These are phyloP conservation scores for Pygoscelis antarcticus DNA, from an alignment of 2,113 vertebrate species.

Conservation along the genomic window DNA sequence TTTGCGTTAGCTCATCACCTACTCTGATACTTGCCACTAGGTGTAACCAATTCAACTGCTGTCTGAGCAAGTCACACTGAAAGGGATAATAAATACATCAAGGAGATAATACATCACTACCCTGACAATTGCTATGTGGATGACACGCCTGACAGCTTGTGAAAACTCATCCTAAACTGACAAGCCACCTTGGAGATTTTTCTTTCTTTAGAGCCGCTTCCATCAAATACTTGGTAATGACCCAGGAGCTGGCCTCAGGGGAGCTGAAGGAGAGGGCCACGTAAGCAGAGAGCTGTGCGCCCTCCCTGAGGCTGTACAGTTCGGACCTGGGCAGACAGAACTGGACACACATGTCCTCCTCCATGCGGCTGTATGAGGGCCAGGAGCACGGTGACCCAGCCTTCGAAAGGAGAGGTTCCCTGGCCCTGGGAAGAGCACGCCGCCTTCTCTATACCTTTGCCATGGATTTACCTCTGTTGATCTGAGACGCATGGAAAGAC, in stretches of 20 bases:
- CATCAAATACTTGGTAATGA: not conserved
- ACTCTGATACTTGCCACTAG: not conserved
- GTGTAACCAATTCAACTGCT: not conserved
- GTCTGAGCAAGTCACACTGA: not conserved
- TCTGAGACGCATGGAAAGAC: not conserved
- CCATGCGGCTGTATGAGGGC: not conserved
- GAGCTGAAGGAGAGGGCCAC: not conserved
- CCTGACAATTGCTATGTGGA: not conserved
- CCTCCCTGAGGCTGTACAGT: not conserved
- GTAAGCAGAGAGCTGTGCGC: accelerated
- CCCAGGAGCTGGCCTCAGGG: not conserved
- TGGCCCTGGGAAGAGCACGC: not conserved
- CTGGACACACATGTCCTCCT: not conserved
- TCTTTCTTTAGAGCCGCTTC: not conserved
- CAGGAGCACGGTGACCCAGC: not conserved
- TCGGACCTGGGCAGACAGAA: not conserved
- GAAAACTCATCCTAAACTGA: not conserved
- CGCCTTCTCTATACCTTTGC: not conserved
- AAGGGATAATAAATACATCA: not conserved
- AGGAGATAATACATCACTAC: not conserved
- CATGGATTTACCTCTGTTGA: not conserved
- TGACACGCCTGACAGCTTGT: not conserved
- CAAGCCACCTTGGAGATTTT: not conserved
- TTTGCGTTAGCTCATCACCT: not conserved
- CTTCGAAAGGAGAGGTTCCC: not conserved